Evolutionary conservation across 2,797 vertebrate genomes (phyloP), one percentile per base, ranked within the genome.

Genomic region (Calcarius lapponicus): DNA sequence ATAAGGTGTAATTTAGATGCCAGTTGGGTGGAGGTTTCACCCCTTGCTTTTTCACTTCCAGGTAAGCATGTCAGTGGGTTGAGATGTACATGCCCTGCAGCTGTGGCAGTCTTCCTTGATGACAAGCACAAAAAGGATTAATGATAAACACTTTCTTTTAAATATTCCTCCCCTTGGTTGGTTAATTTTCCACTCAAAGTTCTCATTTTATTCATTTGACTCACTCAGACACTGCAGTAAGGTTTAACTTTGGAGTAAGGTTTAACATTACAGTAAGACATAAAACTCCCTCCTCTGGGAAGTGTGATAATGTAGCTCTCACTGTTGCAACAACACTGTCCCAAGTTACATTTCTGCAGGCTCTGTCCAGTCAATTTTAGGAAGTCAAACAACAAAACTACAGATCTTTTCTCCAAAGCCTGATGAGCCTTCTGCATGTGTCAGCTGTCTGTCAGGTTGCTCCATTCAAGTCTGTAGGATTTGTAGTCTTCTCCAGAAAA

Each of bases 1-100:
- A 85, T 88, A 50, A 94, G 67, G 67, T 47, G 64, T 88, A 96
- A 95, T 96, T 96, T 92, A 89, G 56, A 83, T 80, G 73, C 91
- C 80, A 95, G 81, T 92, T 96, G 73, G 62, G 42, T 66, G 48
- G 56, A 92, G 42, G 47, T 92, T 95, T 90, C 62, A 69, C 75
- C 75, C 51, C 56, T 85, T 86, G 38, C 86, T 96, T 96, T 97
- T 96, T 93, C 93, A 67, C 86, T 96, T 79, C 51, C 95, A 97
- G 92, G 95, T 97, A 96, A 95, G 88, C 72, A 94, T 40, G 40
- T 80, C 72, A 86, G 54, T 47, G 65, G 93, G 82, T 61, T 96
- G 69, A 90, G 94, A 90, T 92, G 95, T 90, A 86, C 88, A 87
- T 96, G 91, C 93, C 95, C 96, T 95, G 95, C 90, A 96, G 93